A percentile compares a stretch with the other conserved stretches of the same genome.
Conservation (phyloP, 2,888 invertebrate species). For the Heliconius charithonia region DNA sequence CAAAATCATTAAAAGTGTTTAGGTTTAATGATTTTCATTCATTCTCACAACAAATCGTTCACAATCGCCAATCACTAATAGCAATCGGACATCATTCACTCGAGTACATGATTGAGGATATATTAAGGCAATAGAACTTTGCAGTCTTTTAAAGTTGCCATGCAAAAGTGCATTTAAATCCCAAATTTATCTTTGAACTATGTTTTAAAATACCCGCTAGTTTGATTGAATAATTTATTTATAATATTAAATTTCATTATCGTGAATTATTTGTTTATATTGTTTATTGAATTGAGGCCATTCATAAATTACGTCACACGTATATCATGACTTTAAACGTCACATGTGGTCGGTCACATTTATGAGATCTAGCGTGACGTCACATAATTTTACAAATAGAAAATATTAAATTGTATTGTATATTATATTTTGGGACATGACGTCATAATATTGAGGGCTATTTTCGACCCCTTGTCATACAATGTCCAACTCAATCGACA, state of each 20-base stretch:
- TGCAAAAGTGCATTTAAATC: conserved; percentile 32
- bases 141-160: conserved; percentile 45
- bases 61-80: conserved; percentile 25
- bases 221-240: not conserved
- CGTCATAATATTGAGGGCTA: not conserved
- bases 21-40: not conserved
- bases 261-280: not conserved
- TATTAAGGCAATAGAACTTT: conserved; percentile 46
- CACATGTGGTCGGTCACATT: not conserved
- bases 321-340: no score
- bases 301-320: not conserved
- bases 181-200: conserved; percentile 21
- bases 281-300: not conserved
- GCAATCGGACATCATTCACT: conserved; percentile 38
- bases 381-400: no score
- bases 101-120: conserved; percentile 36
- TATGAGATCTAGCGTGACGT: no score
- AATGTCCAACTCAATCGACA: not conserved
- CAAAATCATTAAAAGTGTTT: not conserved
- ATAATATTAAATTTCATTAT: not conserved
- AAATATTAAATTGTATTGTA: no score
- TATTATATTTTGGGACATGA: not conserved
- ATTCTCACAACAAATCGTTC: not conserved
- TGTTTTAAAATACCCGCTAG: conserved; percentile 20
- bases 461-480: not conserved